Base-by-base conservation (phyloP, 2,888 invertebrate genomes). In the Chymomyza fuscimana region DNA sequence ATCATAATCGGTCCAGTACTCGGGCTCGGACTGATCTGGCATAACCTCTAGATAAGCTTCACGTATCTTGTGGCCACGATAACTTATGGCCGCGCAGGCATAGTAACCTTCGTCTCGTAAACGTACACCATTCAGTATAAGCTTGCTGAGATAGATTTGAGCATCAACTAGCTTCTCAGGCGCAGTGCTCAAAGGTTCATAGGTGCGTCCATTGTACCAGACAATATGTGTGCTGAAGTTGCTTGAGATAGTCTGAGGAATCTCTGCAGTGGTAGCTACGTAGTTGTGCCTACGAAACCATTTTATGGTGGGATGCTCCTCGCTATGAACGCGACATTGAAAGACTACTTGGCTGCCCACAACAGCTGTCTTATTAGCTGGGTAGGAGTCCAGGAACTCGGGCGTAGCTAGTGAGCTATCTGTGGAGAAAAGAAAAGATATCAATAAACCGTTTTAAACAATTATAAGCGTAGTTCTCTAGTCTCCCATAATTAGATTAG, bases 1-100 rank as follows among this genome's bases (percentile, higher is more conserved):
- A 58, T 73, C 74, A 61, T 90, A 90, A 5, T 89, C 89, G 2
- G 73, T 61, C 89, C 90, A 90, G 72, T 91, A 90, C n/a, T 88
- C 89, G 4, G 29, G 29, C 9, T 81, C 78, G 1, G 79, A 73
- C 4, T 68, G 69, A 0, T 72, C 46, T 5, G 74, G 32, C 40
- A 76, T 72, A 6, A 92, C 87, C 7, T 86, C 78, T n/a, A 92
- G 76, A 70, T 86, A 90, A 4, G 90, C 90, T 64, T 92, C 91
- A 1, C 89, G 78, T 56, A 91, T 89, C 62, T 85, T 89, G 69
- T 90, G 88, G 0, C 92, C 92, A 1, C 81, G 85, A 78, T 90
- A 91, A 69, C 89, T 92, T 1, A 92, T 89, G 10, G 91, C 90
- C 46, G 90, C 91, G 69, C 92, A 92, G 5, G 91, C 91, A 73